These are phyloP conservation scores for Tillus elongatus DNA, from an alignment of 2,888 invertebrate species.

Conservation along the genomic window DNA sequence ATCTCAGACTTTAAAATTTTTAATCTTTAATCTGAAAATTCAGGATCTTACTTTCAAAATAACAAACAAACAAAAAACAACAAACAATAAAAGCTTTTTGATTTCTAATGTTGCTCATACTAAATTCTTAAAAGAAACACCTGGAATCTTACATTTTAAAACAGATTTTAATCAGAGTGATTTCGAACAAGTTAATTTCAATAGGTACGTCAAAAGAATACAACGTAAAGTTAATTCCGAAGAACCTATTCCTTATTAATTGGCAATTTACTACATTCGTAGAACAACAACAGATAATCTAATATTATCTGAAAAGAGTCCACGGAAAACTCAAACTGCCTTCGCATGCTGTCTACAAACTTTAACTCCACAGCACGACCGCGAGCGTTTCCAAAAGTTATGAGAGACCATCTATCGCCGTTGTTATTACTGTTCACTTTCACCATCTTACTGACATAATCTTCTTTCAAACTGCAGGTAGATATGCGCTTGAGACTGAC, in stretches of 20 bases:
- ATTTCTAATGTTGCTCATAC: no score
- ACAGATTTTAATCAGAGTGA: no score
- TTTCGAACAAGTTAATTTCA: no score
- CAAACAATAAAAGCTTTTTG: no score
- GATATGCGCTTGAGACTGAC: slow-evolving; percentile 85
- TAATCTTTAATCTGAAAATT: no score
- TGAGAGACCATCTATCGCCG: slow-evolving; percentile 96
- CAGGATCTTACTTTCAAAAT: no score
- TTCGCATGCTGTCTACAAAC: slow-evolving; percentile 96
- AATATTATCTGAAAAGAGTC: slow-evolving; percentile 98
- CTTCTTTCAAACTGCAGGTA: slow-evolving; percentile 85
- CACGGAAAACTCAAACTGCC: slow-evolving; percentile 98
- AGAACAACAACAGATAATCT: slow-evolving; percentile 89
- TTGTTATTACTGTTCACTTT: slow-evolving; percentile 79
- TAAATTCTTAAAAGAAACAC: no score
- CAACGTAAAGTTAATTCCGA: no score
- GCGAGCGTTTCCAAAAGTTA: slow-evolving; percentile 92
- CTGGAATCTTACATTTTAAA: no score
- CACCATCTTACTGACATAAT: slow-evolving; percentile 99
- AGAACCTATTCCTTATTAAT: slow-evolving; percentile 94
- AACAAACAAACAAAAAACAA: no score
- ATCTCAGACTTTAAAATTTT: no score
- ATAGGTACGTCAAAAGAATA: no score
- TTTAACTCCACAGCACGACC: slow-evolving; percentile 96
- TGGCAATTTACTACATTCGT: slow-evolving; percentile 83